Conservation (phyloP, 2,888 invertebrate genomes). For the Acrobeloides nanus region DNA sequence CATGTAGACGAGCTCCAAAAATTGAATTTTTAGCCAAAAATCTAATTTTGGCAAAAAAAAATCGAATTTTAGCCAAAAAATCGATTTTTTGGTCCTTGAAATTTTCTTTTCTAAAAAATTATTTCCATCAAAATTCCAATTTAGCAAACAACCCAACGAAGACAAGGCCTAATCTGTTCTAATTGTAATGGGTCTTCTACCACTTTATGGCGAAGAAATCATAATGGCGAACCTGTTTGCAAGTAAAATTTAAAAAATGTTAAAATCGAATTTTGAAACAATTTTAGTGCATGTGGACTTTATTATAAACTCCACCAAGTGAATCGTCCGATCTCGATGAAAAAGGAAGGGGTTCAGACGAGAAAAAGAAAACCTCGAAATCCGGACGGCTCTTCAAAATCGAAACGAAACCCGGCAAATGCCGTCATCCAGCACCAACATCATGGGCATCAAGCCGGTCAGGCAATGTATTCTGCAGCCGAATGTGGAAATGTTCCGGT, state of each 20-base stretch:
- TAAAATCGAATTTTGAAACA: not conserved
- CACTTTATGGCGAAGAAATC: slow-evolving; percentile 53
- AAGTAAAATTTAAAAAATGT: slow-evolving; percentile 33
- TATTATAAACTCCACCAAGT: slow-evolving; percentile 60
- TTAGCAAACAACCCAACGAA: slow-evolving; percentile 23
- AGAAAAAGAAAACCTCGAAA: slow-evolving; percentile 55
- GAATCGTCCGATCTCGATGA: slow-evolving; percentile 44
- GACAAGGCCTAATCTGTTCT: slow-evolving; percentile 52
- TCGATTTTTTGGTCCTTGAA: too few relatives aligned
- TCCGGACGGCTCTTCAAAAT: slow-evolving; percentile 17
- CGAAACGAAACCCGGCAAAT: too few relatives aligned
- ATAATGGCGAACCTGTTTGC: slow-evolving; percentile 54
- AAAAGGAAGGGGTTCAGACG: slow-evolving; percentile 83
- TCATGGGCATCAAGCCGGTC: too few relatives aligned
- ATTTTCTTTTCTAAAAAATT: too few relatives aligned
- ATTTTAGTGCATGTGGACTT: slow-evolving; percentile 59
- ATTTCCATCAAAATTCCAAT: not conserved
- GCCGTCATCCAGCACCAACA: too few relatives aligned
- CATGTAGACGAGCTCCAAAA: too few relatives aligned
- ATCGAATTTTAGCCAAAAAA: too few relatives aligned
- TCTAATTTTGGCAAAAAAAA: too few relatives aligned
- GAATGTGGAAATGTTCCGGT: too few relatives aligned
- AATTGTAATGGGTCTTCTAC: slow-evolving; percentile 53
- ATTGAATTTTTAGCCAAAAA: too few relatives aligned
- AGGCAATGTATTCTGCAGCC: too few relatives aligned